phyloP scores from a whole-genome alignment of 2,113 vertebrate genomes.

The Marmota monax region DNA sequence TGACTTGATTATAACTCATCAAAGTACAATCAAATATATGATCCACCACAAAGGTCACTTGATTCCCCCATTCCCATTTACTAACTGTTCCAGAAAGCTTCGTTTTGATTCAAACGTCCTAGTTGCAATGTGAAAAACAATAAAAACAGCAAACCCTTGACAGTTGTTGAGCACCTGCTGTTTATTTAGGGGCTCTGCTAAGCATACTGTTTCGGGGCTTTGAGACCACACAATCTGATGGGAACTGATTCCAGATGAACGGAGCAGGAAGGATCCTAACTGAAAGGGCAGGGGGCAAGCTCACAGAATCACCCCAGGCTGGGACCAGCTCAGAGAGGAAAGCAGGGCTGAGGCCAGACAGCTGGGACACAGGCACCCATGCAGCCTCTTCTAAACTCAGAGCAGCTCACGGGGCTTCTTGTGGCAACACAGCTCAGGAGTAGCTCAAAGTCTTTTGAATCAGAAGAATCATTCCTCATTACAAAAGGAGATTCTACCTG shows the following conservation, averaged over 20 bases:
- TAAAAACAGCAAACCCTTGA: not conserved
- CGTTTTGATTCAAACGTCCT: not conserved
- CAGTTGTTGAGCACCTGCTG: not conserved
- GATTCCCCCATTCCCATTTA: not conserved
- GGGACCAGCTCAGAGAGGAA: not conserved
- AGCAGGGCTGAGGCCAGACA: not conserved
- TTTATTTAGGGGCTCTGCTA: not conserved
- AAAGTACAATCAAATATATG: constrained; percentile 1
- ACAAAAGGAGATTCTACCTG: not conserved
- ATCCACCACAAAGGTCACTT: not conserved
- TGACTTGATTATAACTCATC: constrained; percentile 10
- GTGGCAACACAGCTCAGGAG: not conserved
- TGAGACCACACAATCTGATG: not conserved
- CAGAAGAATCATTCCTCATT: not conserved
- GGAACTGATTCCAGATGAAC: not conserved
- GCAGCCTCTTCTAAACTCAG: not conserved
- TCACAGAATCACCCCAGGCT: not conserved
- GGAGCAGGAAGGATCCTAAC: not conserved
- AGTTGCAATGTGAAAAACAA: not conserved
- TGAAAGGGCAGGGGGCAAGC: not conserved
- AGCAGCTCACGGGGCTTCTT: not conserved
- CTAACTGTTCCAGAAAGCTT: not conserved
- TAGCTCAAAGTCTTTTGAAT: not conserved
- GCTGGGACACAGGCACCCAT: not conserved
- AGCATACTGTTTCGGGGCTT: not conserved